Evolutionary conservation across 2,888 invertebrate species (phyloP).

Genomic region (Chrysotoxum bicinctum): DNA sequence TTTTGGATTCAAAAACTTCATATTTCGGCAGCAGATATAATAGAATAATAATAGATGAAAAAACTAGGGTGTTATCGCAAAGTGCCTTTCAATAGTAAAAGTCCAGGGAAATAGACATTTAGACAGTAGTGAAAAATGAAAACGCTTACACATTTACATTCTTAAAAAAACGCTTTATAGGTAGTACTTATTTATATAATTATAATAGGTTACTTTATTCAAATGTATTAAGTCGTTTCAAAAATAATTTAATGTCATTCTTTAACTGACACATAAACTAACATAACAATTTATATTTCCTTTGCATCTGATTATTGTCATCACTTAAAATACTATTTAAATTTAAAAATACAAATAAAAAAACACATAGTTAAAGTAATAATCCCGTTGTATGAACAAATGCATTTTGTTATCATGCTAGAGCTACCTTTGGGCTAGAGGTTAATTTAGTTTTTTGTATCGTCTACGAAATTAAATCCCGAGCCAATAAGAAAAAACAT

Average conservation of each 20-base stretch:
- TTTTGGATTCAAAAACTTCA: no score
- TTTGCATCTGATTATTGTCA: constrained; percentile 47
- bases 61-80: no score
- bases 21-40: no score
- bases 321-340: constrained; percentile 26
- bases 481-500: not conserved
- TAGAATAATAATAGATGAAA: no score
- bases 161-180: no score
- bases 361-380: constrained; percentile 30
- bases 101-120: no score
- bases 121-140: no score
- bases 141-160: no score
- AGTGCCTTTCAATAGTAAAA: no score
- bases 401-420: constrained; percentile 16
- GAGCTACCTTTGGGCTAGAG: not conserved
- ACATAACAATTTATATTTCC: constrained; percentile 2
- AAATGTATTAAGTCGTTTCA: not conserved
- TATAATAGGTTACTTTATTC: not conserved
- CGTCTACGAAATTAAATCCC: not conserved
- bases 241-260: constrained; percentile 48
- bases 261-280: not conserved
- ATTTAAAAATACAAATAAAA: not conserved
- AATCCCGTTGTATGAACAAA: constrained; percentile 39
- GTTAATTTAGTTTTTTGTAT: not conserved
- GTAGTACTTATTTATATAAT: no score